Percentiles rank a stretch among this genome's conserved stretches.
Conservation (phyloP, 1,140 invertebrate species). For the Charaxes varanes region DNA sequence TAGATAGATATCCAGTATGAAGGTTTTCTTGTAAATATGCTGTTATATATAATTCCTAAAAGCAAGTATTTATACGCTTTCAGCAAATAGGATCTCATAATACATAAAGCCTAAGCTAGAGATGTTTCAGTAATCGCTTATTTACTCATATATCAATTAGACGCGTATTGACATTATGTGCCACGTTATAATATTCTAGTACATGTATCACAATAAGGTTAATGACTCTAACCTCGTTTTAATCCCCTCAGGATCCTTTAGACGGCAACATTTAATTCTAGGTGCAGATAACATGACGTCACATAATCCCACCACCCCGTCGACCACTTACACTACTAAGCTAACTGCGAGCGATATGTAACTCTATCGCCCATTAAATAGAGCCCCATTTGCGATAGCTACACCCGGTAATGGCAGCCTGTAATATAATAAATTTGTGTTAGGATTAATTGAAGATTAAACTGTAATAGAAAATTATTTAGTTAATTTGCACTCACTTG, state of each 20-base stretch:
- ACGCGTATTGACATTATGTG: too few species aligned
- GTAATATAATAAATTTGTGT: conserved; percentile 16
- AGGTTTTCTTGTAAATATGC: too few species aligned
- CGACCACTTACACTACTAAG: conserved; percentile 11
- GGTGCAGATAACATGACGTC: conserved; percentile 20
- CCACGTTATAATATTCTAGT: too few species aligned
- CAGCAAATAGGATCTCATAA: too few species aligned
- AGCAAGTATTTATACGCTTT: too few species aligned
- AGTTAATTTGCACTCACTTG: conserved; percentile 5
- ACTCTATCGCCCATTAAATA: conserved; percentile 9
- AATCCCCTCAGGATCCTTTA: conserved; percentile 14
- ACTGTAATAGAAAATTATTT: conserved; percentile 13
- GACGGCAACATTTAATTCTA: conserved; percentile 20
- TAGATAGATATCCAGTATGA: too few species aligned
- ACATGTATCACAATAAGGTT: conserved; percentile 4
- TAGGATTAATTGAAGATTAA: conserved; percentile 21
- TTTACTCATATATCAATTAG: too few species aligned
- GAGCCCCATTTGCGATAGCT: conserved; percentile 10
- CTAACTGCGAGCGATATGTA: conserved; percentile 6
- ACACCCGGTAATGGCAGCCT: neutral
- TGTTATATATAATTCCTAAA: too few species aligned
- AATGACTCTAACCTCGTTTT: conserved; percentile 12
- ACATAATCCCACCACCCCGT: conserved; percentile 14
- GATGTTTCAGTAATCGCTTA: too few species aligned
- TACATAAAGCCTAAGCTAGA: too few species aligned